Evolutionary conservation across 1,140 invertebrate species (phyloP), one percentile per base, ranked within the genome.

Genomic region (Oscheius sp.): DNA sequence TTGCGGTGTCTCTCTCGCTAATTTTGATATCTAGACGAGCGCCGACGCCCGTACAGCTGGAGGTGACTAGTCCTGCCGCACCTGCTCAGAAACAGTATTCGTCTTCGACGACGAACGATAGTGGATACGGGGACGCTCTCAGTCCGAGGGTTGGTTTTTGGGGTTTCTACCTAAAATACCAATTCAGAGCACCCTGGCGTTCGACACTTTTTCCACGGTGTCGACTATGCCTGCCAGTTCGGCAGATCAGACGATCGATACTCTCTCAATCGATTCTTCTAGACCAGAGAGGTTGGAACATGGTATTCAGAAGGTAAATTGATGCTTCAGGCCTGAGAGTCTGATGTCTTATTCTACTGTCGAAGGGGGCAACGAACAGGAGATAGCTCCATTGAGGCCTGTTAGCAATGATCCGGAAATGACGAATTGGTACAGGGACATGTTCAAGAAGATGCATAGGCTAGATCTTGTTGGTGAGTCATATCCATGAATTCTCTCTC

Each of bases 361-460:
- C 49, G 49, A 55, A 15, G 49, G 49, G 28, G 49, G 28, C 15
- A 26, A 42, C 38, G n/a, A 55, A 26, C 15, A 55, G 4, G 49
- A 55, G 49, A 55, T 55, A 7, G 49, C 49, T 4, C 49, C 49
- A 4, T 55, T 55, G 49, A 7, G 49, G 23, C 49, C 49, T 23
- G 49, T 55, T n/a, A 65, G 63, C 32, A 38, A 65, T 38, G 63
- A 65, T 3, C 36, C 63, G 13, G 72, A 74, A 18, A 74, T 74
- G 72, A 58, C 36, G 23, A 28, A 59, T 20, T 74, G 72, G 72
- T 74, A 74, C 42, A 29, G 52, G 55, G 62, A 68, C 32, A 74
- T 74, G 72, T 74, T 67, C 65, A 74, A 67, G 38, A 73, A 68
- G 26, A 66, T 74, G 64, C 72, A 74, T 38, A 74, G 42, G 26